Conservation (phyloP, 2,888 invertebrate species). For the Fabriciana adippe region DNA sequence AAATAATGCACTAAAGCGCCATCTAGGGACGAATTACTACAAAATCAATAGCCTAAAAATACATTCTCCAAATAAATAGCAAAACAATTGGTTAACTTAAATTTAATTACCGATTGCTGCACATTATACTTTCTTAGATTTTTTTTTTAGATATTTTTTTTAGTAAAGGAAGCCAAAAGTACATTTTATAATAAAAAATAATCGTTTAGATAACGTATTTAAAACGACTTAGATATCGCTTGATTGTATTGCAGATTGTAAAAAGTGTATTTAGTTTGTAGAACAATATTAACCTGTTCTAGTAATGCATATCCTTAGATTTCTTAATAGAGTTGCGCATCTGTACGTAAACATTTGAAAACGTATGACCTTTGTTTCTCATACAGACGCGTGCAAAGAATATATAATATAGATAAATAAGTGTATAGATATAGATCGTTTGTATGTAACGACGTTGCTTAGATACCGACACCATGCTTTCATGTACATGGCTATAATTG, state of each 20-base stretch:
- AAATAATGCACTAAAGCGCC: no score
- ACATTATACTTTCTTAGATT: no score
- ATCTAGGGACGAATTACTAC: no score
- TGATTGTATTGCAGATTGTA: constrained; percentile 75
- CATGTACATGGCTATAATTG: neutral
- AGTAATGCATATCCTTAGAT: constrained; percentile 80
- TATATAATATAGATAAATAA: constrained; percentile 49
- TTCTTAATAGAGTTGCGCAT: constrained; percentile 54
- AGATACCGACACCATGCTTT: constrained; percentile 1
- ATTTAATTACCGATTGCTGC: no score
- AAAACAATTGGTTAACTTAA: no score
- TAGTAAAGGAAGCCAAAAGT: neutral
- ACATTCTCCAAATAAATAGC: no score
- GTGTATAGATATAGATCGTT: constrained; percentile 58
- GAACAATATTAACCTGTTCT: constrained; percentile 77
- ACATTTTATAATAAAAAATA: constrained; percentile 41
- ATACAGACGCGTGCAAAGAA: constrained; percentile 47
- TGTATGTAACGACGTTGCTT: constrained; percentile 48
- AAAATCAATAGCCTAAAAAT: no score
- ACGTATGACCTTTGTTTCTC: constrained; percentile 18
- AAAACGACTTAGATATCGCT: constrained; percentile 74
- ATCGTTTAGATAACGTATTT: constrained; percentile 66
- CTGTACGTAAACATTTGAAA: neutral
- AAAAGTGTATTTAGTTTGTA: constrained; percentile 81
- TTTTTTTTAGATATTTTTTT: no score